A percentile compares a stretch with the other conserved stretches of the same genome.
These are phyloP conservation scores for Tanytarsus gracilentus DNA, from an alignment of 2,888 invertebrate species.

Conservation along the genomic window DNA sequence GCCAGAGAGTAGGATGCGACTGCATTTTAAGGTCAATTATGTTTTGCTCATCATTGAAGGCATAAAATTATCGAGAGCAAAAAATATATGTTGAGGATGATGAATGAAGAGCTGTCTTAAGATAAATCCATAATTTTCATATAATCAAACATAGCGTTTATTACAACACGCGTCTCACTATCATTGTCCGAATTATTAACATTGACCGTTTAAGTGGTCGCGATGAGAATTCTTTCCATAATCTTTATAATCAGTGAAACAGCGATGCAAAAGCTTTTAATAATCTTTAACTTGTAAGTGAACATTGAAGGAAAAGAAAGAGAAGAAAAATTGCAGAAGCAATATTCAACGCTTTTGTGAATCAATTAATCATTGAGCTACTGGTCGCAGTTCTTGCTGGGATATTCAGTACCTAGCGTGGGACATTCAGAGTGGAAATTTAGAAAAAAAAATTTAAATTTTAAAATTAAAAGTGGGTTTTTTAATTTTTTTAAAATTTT, in stretches of 20 bases:
- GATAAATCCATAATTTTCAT: not conserved
- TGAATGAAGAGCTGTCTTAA: not conserved
- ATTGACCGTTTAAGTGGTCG: not conserved
- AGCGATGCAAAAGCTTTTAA: not conserved
- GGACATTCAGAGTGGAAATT: no score
- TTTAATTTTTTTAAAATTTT: no score
- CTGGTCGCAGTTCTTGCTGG: constrained; percentile 2
- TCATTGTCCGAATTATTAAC: not conserved
- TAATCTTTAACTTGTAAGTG: not conserved
- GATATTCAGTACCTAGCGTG: no score
- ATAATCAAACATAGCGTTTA: not conserved
- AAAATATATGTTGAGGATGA: not conserved
- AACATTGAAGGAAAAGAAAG: not conserved
- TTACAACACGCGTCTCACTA: not conserved
- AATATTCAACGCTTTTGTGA: constrained; percentile 14
- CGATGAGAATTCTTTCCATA: not conserved
- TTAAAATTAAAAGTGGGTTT: no score
- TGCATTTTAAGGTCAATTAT: not conserved
- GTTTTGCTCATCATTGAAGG: not conserved
- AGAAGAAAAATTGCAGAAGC: constrained; percentile 5
- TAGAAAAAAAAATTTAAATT: no score
- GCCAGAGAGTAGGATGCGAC: not conserved
- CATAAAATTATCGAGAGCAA: not conserved
- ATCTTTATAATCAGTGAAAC: constrained; percentile 18
- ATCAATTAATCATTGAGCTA: constrained; percentile 17